Evolutionary conservation across 2,888 invertebrate species (phyloP), one percentile per base, ranked within the genome.

Genomic region (Drosophila suboccidentalis): DNA sequence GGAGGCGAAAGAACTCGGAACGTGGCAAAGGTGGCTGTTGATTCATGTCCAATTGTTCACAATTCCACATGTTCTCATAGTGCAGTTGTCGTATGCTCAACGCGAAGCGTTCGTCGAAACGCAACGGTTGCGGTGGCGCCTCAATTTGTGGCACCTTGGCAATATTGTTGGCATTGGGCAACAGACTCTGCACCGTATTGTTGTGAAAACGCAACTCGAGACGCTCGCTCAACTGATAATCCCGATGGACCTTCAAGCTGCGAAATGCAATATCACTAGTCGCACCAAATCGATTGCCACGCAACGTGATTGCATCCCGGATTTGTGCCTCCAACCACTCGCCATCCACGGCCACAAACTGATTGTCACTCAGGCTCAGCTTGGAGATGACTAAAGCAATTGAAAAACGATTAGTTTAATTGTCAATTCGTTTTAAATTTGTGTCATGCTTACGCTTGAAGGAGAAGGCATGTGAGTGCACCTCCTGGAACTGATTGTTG

Each of bases 391-490:
- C 92, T 92, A 53, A 4, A 46, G 1, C 2, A 17, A 34, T 3
- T 2, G 13, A 9, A n/a, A 2, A 13, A 9, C 26, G n/a, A 32
- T 4, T 4, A 9, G 29, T 47, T 15, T 1, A n/a, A 15, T 38
- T 17, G 11, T n/a, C 10, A 38, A 15, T 39, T 1, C 8, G 2
- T 11, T 19, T 49, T 49, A 3, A 4, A 2, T 29, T 3, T 5
- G 6, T 39, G 3, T 1, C 6, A 8, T 9, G 78, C 86, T 80
- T 72, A 93, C 93, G 87, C 78, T 91, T 91, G 62, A 93, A 92
- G 39, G 95, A 94, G 92, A 97, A 96, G 22, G 96, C 95, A 76
- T 95, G 94, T 80, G 96, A 95, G 80, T 94, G 94, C 50, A 97
- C 92, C 75, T 93, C 94, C 62, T 94, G 94, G 83, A 96, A 94